These are phyloP conservation scores for Okamejei kenojei DNA, from an alignment of 2,797 vertebrate genomes.

Conservation along the genomic window DNA sequence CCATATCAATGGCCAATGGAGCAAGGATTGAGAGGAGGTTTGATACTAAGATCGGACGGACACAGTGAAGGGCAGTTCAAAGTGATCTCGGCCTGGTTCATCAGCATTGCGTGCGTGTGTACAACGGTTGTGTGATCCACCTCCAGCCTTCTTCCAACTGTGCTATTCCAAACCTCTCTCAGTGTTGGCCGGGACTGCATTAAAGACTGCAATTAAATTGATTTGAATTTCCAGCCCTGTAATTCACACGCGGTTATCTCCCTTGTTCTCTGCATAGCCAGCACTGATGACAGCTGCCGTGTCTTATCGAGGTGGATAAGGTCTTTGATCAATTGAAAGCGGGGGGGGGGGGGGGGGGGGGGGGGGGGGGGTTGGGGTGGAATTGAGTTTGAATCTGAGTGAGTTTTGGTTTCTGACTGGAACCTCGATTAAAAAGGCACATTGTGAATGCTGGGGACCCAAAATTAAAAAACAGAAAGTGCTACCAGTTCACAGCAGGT, in stretches of 20 bases:
- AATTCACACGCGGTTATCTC: not conserved
- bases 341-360: too few species aligned
- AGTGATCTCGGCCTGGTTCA: not conserved
- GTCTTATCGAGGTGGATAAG: not conserved
- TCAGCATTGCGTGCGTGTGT: not conserved
- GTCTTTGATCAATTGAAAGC: not conserved
- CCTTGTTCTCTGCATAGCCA: not conserved
- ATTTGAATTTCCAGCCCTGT: not conserved
- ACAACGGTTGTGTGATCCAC: not conserved
- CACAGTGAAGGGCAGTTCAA: not conserved
- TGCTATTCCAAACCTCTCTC: not conserved
- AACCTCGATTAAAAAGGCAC: not conserved
- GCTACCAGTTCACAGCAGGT: not conserved
- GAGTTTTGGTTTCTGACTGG: not conserved
- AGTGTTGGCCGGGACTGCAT: not conserved
- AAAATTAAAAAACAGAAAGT: not conserved
- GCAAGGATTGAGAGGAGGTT: not conserved
- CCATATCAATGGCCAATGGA: not conserved
- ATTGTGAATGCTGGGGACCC: not conserved
- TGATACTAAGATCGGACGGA: not conserved
- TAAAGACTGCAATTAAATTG: not conserved
- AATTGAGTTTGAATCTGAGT: conserved; percentile 7
- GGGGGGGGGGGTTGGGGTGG: too few species aligned
- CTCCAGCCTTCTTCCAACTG: not conserved
- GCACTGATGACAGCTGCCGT: not conserved